Evolutionary conservation across 23 tunicate genomes (phyloP), one percentile per base, ranked within the genome.

Genomic region (Botrylloides violaceus): DNA sequence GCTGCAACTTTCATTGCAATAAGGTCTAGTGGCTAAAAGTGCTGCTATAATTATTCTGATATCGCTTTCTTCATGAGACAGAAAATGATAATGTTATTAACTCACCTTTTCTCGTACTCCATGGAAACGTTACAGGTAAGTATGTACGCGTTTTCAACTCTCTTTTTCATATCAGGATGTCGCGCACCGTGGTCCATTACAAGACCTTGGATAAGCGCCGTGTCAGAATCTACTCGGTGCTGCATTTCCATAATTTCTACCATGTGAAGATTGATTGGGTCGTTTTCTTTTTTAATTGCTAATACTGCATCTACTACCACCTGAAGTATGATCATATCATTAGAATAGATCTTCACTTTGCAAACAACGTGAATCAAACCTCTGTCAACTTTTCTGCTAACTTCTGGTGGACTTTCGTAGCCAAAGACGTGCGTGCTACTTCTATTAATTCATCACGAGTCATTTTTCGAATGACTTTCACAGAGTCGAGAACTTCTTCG

Each of bases 231-330:
- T 2, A 81, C 73, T 61, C 81, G 80, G 57, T 93, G 98, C 27
- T 86, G 89, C 98, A 93, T 93, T 55, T 93, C 98, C 98, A 93
- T 93, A 6, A 93, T 93, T 58, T 93, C 98, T 34, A 93, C 98
- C 98, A 93, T 93, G 70, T 93, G 98, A n/a, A 93, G 73, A 55
- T 93, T 87, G 66, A 93, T 81, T 7, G 91, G 86, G 60, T 85
- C 89, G 38, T 81, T 84, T 9, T 81, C 95, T 62, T 68, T 58
- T 55, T 73, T 72, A 9, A 93, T 80, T 33, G 98, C 93, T 0
- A 93, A 48, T 32, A 93, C 83, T 1, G 98, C 89, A 66, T 93
- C 98, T 36, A 93, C 98, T 15, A 93, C 94, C 27, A 81, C 79
- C 74, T 68, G 71, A 30, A 15, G 12, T 18, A 29, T 30, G 26